Evolutionary conservation across 1,140 invertebrate species (phyloP).

Genomic region (Neodiprion lecontei): DNA sequence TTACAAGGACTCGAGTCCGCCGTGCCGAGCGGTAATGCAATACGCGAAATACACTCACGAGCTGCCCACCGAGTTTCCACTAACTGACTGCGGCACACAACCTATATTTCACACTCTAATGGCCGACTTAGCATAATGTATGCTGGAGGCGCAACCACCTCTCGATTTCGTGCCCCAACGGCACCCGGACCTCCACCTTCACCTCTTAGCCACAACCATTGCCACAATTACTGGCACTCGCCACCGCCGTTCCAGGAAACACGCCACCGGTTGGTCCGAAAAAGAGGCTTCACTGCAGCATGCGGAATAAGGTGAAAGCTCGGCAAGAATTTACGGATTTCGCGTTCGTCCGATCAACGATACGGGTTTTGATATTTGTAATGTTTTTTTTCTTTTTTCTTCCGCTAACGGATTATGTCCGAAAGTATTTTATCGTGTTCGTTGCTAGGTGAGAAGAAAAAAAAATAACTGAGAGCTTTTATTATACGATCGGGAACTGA

Average conservation of each 20-base stretch:
- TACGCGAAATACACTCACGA: neutral
- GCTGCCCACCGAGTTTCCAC: slow-evolving; percentile 17
- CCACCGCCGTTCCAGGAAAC: neutral
- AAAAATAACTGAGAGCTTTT: no score
- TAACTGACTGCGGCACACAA: slow-evolving; percentile 50
- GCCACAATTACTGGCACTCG: neutral
- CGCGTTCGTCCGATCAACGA: no score
- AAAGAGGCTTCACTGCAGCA: no score
- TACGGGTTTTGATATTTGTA: no score
- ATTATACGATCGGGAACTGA: no score
- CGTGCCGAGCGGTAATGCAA: neutral
- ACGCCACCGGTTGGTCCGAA: neutral
- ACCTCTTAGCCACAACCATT: neutral
- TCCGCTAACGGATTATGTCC: no score
- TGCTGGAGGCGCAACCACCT: slow-evolving; percentile 37
- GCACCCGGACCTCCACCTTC: neutral
- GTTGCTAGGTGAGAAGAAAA: no score
- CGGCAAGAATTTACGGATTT: no score
- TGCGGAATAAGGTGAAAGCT: no score
- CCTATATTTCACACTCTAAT: slow-evolving; percentile 51
- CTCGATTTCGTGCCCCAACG: slow-evolving; percentile 10
- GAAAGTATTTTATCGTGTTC: no score
- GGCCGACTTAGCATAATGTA: slow-evolving; percentile 52
- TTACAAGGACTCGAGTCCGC: neutral
- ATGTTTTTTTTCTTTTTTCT: no score